These are phyloP conservation scores for Agrilus cyanescens DNA, from an alignment of 2,888 invertebrate species.

Conservation along the genomic window DNA sequence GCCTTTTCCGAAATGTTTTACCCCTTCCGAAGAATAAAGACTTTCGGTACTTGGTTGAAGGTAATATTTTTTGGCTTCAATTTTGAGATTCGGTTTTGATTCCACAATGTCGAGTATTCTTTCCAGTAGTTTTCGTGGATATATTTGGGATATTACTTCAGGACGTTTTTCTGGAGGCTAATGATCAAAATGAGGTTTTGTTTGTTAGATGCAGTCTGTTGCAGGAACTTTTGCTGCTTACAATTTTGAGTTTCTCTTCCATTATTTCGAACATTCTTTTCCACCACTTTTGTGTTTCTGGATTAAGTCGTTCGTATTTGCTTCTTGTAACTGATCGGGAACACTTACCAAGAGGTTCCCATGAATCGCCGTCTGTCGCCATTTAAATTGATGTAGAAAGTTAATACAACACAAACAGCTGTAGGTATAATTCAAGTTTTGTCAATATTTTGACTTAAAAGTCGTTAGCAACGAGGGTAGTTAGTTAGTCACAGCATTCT, in stretches of 20 bases:
- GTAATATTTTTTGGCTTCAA: neutral
- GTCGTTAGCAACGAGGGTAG: too few relatives aligned
- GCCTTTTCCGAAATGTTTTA: constrained; percentile 1
- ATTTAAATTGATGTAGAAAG: too few relatives aligned
- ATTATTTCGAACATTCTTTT: constrained; percentile 21
- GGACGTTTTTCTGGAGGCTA: constrained; percentile 5
- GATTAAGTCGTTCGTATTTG: constrained; percentile 20
- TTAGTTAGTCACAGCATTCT: too few relatives aligned
- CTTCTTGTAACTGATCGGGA: constrained; percentile 13
- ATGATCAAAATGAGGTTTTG: constrained; percentile 1
- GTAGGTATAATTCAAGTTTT: too few relatives aligned
- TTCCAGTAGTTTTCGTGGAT: constrained; percentile 5
- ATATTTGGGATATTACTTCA: constrained; percentile 6
- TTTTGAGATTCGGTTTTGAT: neutral
- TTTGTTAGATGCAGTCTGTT: neutral
- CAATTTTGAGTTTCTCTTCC: constrained; percentile 25
- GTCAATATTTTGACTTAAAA: too few relatives aligned
- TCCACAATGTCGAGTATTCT: constrained; percentile 5
- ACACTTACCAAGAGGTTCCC: constrained; percentile 9
- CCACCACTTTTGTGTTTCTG: constrained; percentile 26
- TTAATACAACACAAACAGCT: too few relatives aligned
- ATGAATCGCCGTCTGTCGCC: too few relatives aligned
- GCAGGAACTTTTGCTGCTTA: constrained; percentile 12
- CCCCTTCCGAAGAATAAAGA: neutral
- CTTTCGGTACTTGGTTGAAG: too few relatives aligned